phyloP scores from a whole-genome alignment of 2,113 vertebrate genomes.

The Hippopotamus amphibius region DNA sequence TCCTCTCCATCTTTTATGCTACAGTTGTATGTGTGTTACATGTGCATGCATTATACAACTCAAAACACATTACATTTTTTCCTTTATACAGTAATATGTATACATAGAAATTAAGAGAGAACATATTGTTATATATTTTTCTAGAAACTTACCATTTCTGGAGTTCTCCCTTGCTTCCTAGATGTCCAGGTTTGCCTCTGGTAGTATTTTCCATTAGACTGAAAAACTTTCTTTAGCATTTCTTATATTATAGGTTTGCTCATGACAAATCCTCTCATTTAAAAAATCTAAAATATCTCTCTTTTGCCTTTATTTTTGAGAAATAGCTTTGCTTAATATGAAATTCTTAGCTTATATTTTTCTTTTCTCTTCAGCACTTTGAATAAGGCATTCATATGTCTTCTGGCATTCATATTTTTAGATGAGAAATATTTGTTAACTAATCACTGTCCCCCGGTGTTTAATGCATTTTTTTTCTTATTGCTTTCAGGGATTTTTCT shows the following conservation, averaged over 20 bases:
- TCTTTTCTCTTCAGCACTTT: background rate
- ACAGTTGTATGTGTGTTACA: background rate
- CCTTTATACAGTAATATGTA: background rate
- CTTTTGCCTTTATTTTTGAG: background rate
- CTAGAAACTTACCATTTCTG: background rate
- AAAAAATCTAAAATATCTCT: background rate
- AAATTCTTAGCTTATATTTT: background rate
- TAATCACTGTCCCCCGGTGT: background rate
- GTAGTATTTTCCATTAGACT: background rate
- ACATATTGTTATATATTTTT: background rate
- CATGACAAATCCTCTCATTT: background rate
- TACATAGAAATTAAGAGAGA: background rate
- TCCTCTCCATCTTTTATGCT: background rate
- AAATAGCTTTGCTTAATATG: background rate
- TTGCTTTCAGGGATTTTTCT: background rate
- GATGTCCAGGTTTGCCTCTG: background rate
- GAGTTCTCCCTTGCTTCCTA: background rate
- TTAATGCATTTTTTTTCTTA: background rate
- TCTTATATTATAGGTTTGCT: background rate
- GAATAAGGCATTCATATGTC: background rate
- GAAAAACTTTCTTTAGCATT: background rate
- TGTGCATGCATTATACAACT: background rate
- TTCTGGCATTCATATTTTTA: background rate
- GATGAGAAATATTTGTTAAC: background rate
- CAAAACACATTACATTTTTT: background rate